Evolutionary conservation across 1,140 invertebrate genomes (phyloP).

Genomic region (Leptopilina boulardi): DNA sequence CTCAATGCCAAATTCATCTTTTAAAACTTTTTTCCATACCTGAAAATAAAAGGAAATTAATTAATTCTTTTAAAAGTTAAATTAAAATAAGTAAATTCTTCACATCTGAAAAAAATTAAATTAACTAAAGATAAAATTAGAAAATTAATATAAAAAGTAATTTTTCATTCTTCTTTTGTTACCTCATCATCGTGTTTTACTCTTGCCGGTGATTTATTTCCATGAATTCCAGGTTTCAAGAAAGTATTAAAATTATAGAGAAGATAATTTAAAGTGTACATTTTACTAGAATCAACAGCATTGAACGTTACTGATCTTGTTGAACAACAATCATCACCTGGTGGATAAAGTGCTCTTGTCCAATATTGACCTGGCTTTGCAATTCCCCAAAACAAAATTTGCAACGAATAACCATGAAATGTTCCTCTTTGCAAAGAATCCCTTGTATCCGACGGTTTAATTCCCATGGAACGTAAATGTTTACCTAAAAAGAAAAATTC

Average conservation of each 20-base stretch:
- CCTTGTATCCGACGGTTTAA: constrained; percentile 75
- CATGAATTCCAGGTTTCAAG: constrained; percentile 58
- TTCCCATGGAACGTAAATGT: constrained; percentile 70
- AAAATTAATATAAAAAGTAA: too few relatives aligned
- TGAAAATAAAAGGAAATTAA: constrained; percentile 48
- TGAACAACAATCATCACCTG: constrained; percentile 71
- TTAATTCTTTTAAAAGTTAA: background rate
- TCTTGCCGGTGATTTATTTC: constrained; percentile 63
- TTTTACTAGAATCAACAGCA: constrained; percentile 72
- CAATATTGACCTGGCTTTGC: constrained; percentile 72
- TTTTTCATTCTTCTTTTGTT: constrained; percentile 2
- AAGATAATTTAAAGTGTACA: constrained; percentile 74
- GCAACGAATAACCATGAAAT: constrained; percentile 76
- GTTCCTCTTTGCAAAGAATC: constrained; percentile 70
- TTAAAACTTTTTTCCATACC: constrained; percentile 72
- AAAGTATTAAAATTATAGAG: constrained; percentile 73
- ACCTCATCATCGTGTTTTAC: constrained; percentile 69
- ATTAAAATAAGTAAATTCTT: too few relatives aligned
- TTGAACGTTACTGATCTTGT: constrained; percentile 71
- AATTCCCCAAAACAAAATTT: constrained; percentile 73
- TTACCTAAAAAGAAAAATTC: constrained; percentile 66
- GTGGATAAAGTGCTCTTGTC: constrained; percentile 73
- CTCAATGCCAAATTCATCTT: constrained; percentile 71
- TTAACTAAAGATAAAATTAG: too few relatives aligned
- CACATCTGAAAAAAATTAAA: too few relatives aligned